phyloP scores from a whole-genome alignment of 2,888 invertebrate species.

The Xiphydria camelus region DNA sequence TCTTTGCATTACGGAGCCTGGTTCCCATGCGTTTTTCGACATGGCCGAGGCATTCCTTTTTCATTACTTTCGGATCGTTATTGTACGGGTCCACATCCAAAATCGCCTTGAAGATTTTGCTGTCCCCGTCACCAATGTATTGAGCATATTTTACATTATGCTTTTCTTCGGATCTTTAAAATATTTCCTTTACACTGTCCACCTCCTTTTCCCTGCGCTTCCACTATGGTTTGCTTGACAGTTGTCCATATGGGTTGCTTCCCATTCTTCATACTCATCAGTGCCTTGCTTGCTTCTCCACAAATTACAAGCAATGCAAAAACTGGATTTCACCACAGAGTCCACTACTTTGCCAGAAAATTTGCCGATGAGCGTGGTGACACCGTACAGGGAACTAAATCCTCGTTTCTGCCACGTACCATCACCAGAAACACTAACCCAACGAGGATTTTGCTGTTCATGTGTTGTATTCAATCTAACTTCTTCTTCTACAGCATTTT shows the following conservation, averaged over 20 bases:
- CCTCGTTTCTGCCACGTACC: slow-evolving; percentile 14
- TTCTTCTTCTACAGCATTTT: too few species aligned
- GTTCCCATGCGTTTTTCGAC: too few species aligned
- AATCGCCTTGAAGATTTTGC: slow-evolving; percentile 13
- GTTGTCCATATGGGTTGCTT: not conserved
- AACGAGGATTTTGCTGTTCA: slow-evolving; percentile 10
- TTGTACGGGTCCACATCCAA: slow-evolving; percentile 15
- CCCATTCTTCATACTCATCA: slow-evolving; percentile 6
- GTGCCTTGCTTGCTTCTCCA: slow-evolving; percentile 4
- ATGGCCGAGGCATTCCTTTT: slow-evolving; percentile 21
- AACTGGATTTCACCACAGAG: slow-evolving; percentile 7
- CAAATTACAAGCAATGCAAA: slow-evolving; percentile 7
- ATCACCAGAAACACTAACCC: slow-evolving; percentile 17
- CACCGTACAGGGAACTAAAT: slow-evolving; percentile 17
- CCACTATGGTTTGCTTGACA: slow-evolving; percentile 3
- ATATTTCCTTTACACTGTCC: not conserved
- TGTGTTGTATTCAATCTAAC: too few species aligned
- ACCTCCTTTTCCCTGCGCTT: slow-evolving; percentile 1
- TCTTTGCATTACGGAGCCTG: too few species aligned
- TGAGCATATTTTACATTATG: not conserved
- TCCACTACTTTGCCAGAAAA: slow-evolving; percentile 16
- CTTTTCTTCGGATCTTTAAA: not conserved
- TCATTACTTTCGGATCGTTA: slow-evolving; percentile 9
- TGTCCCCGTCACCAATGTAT: slow-evolving; percentile 8
- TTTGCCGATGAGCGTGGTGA: slow-evolving; percentile 18